Conservation (phyloP, 2,113 vertebrate genomes). For the Megalops atlanticus region DNA sequence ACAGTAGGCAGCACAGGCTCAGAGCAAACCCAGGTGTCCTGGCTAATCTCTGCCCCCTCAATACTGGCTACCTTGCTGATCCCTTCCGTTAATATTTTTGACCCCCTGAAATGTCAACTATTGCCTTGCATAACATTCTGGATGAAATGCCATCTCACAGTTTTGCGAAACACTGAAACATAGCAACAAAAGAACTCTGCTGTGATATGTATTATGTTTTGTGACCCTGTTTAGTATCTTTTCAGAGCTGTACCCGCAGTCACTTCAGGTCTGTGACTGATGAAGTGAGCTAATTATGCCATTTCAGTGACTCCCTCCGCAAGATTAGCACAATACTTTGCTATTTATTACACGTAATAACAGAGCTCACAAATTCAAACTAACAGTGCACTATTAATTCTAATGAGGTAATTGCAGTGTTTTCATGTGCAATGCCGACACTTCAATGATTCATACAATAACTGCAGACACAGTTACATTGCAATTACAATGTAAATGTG, state of each 20-base stretch:
- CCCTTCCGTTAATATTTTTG: too few species aligned
- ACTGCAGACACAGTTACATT: constrained; percentile 19
- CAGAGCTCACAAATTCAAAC: not conserved
- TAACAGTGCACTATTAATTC: not conserved
- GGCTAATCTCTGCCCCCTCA: too few species aligned
- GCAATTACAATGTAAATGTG: constrained; percentile 37
- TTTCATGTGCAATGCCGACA: constrained; percentile 10
- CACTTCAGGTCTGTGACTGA: not conserved
- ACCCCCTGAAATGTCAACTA: too few species aligned
- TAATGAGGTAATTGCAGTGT: not conserved
- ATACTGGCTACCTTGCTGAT: too few species aligned
- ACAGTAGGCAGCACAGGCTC: too few species aligned
- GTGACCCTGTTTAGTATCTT: not conserved
- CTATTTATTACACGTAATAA: constrained; percentile 1
- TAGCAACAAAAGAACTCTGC: not conserved
- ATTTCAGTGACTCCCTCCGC: too few species aligned
- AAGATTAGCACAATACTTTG: not conserved
- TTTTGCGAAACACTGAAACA: not conserved
- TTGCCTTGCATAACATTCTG: too few species aligned
- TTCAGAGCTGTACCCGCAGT: not conserved
- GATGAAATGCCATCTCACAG: too few species aligned
- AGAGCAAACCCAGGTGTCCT: too few species aligned
- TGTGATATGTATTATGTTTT: not conserved
- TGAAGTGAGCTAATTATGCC: not conserved
- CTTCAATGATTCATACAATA: not conserved